These are phyloP conservation scores for Melanotaenia boesemani DNA, from an alignment of 2,797 vertebrate species.

Conservation along the genomic window DNA sequence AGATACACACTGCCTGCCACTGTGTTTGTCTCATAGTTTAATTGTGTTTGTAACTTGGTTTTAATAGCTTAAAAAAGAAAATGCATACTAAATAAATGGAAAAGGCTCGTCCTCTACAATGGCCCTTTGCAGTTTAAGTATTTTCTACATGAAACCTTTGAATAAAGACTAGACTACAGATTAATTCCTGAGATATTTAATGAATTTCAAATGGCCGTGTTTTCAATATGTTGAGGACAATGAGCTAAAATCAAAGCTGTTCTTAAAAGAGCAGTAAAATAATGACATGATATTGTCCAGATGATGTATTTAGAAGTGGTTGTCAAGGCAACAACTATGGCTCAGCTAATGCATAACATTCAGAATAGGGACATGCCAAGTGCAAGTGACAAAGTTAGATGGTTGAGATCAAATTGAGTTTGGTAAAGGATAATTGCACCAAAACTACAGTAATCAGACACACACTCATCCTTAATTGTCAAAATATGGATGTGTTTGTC, in stretches of 20 bases:
- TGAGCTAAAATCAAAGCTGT: conserved; percentile 15
- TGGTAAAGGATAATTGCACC: conserved; percentile 31
- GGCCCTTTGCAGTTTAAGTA: neutral
- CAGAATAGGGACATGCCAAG: conserved; percentile 46
- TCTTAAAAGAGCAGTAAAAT: conserved; percentile 56
- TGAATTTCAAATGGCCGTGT: conserved; percentile 11
- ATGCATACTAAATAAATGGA: conserved; percentile 4
- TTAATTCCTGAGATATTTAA: conserved; percentile 2
- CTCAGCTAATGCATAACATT: conserved; percentile 45
- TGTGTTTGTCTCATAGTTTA: neutral
- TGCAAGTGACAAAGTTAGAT: conserved; percentile 35
- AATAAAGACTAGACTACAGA: conserved; percentile 5
- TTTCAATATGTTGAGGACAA: conserved; percentile 20
- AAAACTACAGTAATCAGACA: conserved; percentile 12
- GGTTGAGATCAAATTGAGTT: conserved; percentile 45
- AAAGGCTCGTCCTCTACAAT: conserved; percentile 1
- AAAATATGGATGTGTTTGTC: conserved; percentile 5
- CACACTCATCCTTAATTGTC: conserved; percentile 14
- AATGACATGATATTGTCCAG: conserved; percentile 60
- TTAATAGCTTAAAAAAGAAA: conserved; percentile 16
- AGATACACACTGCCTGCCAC: conserved; percentile 15
- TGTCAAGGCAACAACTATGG: conserved; percentile 63
- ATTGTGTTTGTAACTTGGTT: conserved; percentile 12
- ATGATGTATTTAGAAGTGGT: conserved; percentile 58
- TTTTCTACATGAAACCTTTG: conserved; percentile 4